phyloP scores from a whole-genome alignment of 2,888 invertebrate genomes.

The Cosmia trapezina region DNA sequence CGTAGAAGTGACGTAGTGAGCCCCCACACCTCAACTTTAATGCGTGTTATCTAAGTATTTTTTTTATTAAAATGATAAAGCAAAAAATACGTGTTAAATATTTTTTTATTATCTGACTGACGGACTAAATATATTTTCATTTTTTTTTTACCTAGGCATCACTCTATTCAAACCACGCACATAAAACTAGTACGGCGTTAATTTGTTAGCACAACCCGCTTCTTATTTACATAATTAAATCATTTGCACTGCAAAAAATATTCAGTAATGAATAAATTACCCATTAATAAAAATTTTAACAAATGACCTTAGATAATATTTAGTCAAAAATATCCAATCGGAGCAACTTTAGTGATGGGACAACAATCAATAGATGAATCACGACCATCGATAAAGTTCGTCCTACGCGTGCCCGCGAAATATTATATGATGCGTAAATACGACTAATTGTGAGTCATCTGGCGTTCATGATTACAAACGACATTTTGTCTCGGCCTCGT shows the following conservation, averaged over 20 bases:
- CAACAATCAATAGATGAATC: slow-evolving; percentile 16
- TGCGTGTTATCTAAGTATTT: too few relatives aligned
- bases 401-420: slow-evolving; percentile 41
- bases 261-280: slow-evolving; percentile 46
- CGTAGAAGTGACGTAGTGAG: too few relatives aligned
- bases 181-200: slow-evolving; percentile 2
- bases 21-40: too few relatives aligned
- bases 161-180: background rate
- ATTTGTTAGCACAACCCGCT: background rate
- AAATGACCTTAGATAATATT: slow-evolving; percentile 28
- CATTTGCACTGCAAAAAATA: slow-evolving; percentile 44
- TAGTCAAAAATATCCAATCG: slow-evolving; percentile 26
- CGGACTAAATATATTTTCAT: too few relatives aligned
- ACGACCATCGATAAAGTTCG: slow-evolving; percentile 47
- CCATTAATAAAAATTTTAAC: slow-evolving; percentile 48
- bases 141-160: too few relatives aligned
- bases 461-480: slow-evolving; percentile 58
- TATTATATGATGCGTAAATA: slow-evolving; percentile 56
- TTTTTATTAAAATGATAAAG: too few relatives aligned
- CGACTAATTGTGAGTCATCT: slow-evolving; percentile 57
- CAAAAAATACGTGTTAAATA: too few relatives aligned
- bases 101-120: too few relatives aligned
- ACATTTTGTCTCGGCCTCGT: slow-evolving; percentile 54
- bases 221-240: slow-evolving; percentile 43
- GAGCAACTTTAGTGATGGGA: slow-evolving; percentile 42